Percentiles rank a stretch among this genome's conserved stretches.
These are phyloP conservation scores for Melipona quadrifasciata DNA, from an alignment of 1,140 invertebrate species.

Conservation along the genomic window DNA sequence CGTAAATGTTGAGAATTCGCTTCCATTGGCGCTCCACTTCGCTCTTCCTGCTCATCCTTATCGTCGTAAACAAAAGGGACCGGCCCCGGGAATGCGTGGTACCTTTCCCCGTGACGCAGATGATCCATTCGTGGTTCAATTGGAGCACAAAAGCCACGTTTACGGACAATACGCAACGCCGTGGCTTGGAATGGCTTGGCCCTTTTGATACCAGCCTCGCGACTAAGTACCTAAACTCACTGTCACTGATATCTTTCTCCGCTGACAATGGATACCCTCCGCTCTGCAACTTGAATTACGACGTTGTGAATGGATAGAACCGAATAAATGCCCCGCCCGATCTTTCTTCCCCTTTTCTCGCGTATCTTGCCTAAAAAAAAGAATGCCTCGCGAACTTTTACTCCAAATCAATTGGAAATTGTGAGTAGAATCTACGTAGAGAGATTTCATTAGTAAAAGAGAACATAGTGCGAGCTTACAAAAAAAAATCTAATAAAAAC, in stretches of 20 bases:
- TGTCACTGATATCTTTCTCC: slow-evolving; percentile 58
- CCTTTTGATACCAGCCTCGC: slow-evolving; percentile 58
- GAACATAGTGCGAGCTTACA: too few relatives aligned
- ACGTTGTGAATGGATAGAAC: slow-evolving; percentile 28
- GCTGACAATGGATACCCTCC: slow-evolving; percentile 45
- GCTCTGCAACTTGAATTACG: slow-evolving; percentile 42
- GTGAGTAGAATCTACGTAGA: too few relatives aligned
- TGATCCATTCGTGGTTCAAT: slow-evolving; percentile 62
- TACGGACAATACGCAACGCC: slow-evolving; percentile 59
- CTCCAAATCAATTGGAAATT: too few relatives aligned
- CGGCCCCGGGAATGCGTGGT: slow-evolving; percentile 27
- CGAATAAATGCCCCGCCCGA: slow-evolving; percentile 42
- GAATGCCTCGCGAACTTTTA: too few relatives aligned
- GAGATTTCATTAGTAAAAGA: not conserved
- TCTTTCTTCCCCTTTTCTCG: slow-evolving; percentile 7
- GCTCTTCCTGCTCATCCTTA: not conserved
- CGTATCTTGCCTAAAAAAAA: not conserved
- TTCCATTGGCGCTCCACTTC: not conserved
- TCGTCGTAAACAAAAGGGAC: slow-evolving; percentile 20
- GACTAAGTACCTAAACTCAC: slow-evolving; percentile 62
- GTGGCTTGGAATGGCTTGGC: slow-evolving; percentile 47
- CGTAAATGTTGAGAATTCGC: not conserved
- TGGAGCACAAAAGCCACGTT: slow-evolving; percentile 64
- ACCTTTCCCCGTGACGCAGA: slow-evolving; percentile 38
- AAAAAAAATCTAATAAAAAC: not conserved